These are phyloP conservation scores for Corydoras maculifer DNA, from an alignment of 2,113 vertebrate genomes.

Conservation along the genomic window DNA sequence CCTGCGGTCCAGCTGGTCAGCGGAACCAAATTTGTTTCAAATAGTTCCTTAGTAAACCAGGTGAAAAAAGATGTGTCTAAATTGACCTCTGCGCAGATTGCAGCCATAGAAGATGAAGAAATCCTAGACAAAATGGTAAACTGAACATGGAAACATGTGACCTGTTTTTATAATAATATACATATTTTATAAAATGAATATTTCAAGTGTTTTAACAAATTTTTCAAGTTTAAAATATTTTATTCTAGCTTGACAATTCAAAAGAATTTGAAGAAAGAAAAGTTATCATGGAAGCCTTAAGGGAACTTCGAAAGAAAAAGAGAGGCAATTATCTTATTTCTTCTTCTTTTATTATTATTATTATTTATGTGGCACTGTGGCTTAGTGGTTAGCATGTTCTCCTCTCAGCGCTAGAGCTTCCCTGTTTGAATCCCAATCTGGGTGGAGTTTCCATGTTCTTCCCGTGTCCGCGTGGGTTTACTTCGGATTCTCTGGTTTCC, in stretches of 20 bases:
- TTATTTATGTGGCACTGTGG: too few relatives aligned
- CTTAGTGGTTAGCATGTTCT: too few relatives aligned
- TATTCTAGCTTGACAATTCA: conserved; percentile 77
- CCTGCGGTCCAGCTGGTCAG: too few relatives aligned
- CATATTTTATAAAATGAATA: background rate
- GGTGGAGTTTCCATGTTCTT: too few relatives aligned
- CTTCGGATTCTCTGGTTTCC: too few relatives aligned
- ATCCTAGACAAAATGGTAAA: conserved; percentile 93
- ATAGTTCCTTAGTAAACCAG: conserved; percentile 56
- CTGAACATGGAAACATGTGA: background rate
- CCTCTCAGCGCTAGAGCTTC: too few relatives aligned
- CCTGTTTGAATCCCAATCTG: background rate
- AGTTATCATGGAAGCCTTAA: conserved; percentile 85
- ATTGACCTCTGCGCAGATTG: conserved; percentile 72
- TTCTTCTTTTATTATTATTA: background rate
- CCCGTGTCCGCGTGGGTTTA: too few relatives aligned
- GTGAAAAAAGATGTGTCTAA: conserved; percentile 52
- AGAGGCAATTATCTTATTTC: conserved; percentile 68
- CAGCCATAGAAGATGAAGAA: conserved; percentile 83
- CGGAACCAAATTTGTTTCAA: conserved; percentile 54
- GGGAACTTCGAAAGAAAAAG: conserved; percentile 89
- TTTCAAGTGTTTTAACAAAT: background rate
- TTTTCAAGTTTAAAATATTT: conserved; percentile 19
- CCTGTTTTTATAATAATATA: background rate
- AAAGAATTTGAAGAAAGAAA: conserved; percentile 89